A percentile compares a stretch with the other conserved stretches of the same genome.
Conservation (phyloP, 2,113 vertebrate genomes). For the Megaleporinus macrocephalus region DNA sequence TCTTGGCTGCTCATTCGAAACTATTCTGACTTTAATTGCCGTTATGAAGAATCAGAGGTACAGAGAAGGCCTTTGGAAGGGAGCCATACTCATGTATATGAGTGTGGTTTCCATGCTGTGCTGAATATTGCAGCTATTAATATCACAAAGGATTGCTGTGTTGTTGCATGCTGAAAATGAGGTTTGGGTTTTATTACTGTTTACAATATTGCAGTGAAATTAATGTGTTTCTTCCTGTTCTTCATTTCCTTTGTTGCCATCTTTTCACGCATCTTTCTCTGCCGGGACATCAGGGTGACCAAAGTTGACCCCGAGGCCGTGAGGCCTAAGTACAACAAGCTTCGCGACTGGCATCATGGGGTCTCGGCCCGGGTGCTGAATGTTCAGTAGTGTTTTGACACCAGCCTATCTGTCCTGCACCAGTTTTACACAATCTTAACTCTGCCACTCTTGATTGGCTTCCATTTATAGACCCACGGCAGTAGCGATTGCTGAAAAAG, state of each 20-base stretch:
- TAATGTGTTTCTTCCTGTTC: background rate
- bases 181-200: background rate
- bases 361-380: conserved; percentile 94
- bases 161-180: background rate
- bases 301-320: conserved; percentile 90
- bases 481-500: background rate
- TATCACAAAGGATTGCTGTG: conserved; percentile 29
- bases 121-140: background rate
- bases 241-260: conserved; percentile 2
- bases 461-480: background rate
- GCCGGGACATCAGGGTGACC: conserved; percentile 75
- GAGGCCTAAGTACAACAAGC: conserved; percentile 93
- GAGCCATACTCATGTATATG: background rate
- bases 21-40: background rate
- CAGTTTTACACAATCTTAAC: conserved; percentile 13
- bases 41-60: background rate
- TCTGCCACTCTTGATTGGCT: background rate
- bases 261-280: conserved; percentile 41
- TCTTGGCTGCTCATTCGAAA: background rate
- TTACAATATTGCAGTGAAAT: background rate
- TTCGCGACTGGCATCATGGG: conserved; percentile 96
- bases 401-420: background rate
- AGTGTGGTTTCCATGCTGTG: conserved; percentile 6
- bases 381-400: conserved; percentile 77
- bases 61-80: background rate